A percentile compares a stretch with the other conserved stretches of the same genome.
Conservation (phyloP, 2,888 invertebrate genomes). For the Tetanocera ferruginea region DNA sequence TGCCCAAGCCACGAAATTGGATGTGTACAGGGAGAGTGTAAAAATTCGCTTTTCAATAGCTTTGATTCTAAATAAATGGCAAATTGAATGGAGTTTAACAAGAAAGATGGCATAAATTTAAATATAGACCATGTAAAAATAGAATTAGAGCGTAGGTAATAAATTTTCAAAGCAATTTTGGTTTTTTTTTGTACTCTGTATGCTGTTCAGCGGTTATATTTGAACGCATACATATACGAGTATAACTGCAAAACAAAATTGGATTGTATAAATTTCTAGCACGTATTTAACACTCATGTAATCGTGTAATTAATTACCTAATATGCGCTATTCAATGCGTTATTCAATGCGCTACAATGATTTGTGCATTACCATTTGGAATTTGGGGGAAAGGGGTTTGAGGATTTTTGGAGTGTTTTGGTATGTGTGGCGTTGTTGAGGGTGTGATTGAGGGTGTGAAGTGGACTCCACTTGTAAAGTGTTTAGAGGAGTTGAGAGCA, state of each 20-base stretch:
- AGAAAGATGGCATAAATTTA: constrained; percentile 18
- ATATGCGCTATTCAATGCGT: constrained; percentile 46
- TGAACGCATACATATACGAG: background rate
- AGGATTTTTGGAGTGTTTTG: background rate
- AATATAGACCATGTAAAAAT: constrained; percentile 22
- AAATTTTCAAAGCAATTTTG: constrained; percentile 49
- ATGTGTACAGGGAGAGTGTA: background rate
- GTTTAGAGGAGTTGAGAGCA: background rate
- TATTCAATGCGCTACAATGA: constrained; percentile 41
- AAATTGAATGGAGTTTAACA: constrained; percentile 6
- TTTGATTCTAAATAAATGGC: background rate
- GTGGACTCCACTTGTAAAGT: background rate
- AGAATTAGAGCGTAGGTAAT: constrained; percentile 43
- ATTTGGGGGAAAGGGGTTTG: background rate
- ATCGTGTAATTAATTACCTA: constrained; percentile 57
- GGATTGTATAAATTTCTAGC: constrained; percentile 54
- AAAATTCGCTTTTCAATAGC: background rate
- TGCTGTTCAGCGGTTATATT: background rate
- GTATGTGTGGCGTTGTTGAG: background rate
- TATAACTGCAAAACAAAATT: background rate
- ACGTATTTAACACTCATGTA: constrained; percentile 53
- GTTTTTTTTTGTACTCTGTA: background rate
- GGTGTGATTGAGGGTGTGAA: background rate
- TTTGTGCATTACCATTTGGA: constrained; percentile 27
- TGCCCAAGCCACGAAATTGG: background rate